Percentiles rank a stretch among this genome's conserved stretches.
Conservation (phyloP, 2,888 invertebrate species). For the Rhagium mordax region DNA sequence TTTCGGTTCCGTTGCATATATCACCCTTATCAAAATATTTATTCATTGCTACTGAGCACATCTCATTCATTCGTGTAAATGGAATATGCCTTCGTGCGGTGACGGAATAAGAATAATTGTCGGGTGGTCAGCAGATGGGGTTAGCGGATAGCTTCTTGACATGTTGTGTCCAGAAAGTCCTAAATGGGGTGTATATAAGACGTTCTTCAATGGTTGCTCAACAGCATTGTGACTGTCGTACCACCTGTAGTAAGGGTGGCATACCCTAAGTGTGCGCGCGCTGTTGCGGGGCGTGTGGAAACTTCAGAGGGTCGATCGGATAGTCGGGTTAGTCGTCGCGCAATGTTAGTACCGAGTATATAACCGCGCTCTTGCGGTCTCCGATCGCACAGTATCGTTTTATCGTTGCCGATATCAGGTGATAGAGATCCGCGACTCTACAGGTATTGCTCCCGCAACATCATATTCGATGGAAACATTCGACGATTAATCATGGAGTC, state of each 20-base stretch:
- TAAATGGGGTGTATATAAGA: slow-evolving; percentile 46
- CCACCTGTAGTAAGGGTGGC: slow-evolving; percentile 67
- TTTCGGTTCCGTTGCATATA: neutral
- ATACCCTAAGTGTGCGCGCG: slow-evolving; percentile 61
- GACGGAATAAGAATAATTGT: slow-evolving; percentile 31
- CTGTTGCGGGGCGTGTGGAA: slow-evolving; percentile 63
- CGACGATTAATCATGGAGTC: slow-evolving; percentile 18
- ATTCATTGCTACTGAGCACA: neutral
- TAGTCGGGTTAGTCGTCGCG: slow-evolving; percentile 66
- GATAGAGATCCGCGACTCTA: slow-evolving; percentile 54
- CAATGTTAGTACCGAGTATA: slow-evolving; percentile 67
- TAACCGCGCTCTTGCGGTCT: slow-evolving; percentile 63
- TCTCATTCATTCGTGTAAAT: slow-evolving; percentile 4
- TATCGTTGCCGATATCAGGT: slow-evolving; percentile 44
- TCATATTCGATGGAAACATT: slow-evolving; percentile 4
- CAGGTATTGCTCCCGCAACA: slow-evolving; percentile 57
- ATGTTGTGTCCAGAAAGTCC: slow-evolving; percentile 47
- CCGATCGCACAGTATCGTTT: slow-evolving; percentile 63
- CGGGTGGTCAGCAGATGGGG: slow-evolving; percentile 28
- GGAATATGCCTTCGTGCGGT: slow-evolving; percentile 7
- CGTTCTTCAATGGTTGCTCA: slow-evolving; percentile 44
- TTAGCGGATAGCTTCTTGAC: slow-evolving; percentile 46
- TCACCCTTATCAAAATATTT: slow-evolving; percentile 10
- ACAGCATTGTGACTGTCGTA: slow-evolving; percentile 56
- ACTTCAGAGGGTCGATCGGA: slow-evolving; percentile 64